Percentiles rank a stretch among this genome's conserved stretches.
Evolutionary conservation across 2,888 invertebrate species (phyloP).

Genomic region (Notodonta ziczac): DNA sequence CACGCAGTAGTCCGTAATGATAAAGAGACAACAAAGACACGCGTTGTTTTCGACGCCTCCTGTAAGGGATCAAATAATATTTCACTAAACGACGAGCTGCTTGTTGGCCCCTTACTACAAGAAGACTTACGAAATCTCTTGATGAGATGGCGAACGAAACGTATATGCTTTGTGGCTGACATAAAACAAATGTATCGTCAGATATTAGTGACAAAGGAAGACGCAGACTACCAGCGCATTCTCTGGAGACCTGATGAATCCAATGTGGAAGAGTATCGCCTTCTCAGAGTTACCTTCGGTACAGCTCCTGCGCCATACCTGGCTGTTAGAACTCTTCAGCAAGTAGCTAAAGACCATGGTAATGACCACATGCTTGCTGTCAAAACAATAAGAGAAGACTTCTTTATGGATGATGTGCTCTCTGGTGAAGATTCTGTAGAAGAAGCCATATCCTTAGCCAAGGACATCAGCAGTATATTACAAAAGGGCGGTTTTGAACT

Average conservation of each 20-base stretch:
- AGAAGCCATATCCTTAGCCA: slow-evolving; percentile 3
- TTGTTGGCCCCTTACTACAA: slow-evolving; percentile 33
- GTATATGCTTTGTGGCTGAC: slow-evolving; percentile 34
- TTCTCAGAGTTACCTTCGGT: background rate
- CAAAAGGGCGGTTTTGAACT: slow-evolving; percentile 2
- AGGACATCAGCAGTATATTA: background rate
- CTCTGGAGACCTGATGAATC: background rate
- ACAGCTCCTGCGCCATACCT: no score
- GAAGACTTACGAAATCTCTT: slow-evolving; percentile 35
- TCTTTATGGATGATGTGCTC: slow-evolving; percentile 4
- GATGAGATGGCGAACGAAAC: slow-evolving; percentile 34
- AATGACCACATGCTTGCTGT: background rate
- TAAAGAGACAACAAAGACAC: slow-evolving; percentile 30
- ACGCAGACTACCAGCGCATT: slow-evolving; percentile 11
- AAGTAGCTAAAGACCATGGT: slow-evolving; percentile 4
- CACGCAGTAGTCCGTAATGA: slow-evolving; percentile 38
- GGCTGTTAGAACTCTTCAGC: no score
- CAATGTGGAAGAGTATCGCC: background rate
- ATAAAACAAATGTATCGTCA: slow-evolving; percentile 44
- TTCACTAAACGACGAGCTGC: slow-evolving; percentile 35
- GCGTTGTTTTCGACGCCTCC: slow-evolving; percentile 31
- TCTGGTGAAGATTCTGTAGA: background rate
- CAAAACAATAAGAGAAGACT: background rate
- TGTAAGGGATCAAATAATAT: slow-evolving; percentile 11
- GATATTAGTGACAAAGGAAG: slow-evolving; percentile 28